These are phyloP conservation scores for Labeo calbasu DNA, from an alignment of 2,797 vertebrate species.

Conservation along the genomic window DNA sequence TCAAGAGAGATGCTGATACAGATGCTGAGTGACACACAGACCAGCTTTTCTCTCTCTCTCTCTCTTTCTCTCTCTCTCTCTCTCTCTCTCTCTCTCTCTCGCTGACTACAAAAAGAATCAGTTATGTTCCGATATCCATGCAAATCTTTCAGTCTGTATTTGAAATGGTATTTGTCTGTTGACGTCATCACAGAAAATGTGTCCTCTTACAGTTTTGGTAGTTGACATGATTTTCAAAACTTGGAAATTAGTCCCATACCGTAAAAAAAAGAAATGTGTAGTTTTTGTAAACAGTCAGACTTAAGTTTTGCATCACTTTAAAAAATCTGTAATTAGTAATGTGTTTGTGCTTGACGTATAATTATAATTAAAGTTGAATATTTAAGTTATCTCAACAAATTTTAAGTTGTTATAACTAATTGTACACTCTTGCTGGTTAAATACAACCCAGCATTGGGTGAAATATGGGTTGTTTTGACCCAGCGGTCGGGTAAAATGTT, in stretches of 20 bases:
- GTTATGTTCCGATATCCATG: background rate
- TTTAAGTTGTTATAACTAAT: background rate
- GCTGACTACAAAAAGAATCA: background rate
- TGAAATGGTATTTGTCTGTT: background rate
- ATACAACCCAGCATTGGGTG: too few relatives aligned
- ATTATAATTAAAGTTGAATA: background rate
- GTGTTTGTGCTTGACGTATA: background rate
- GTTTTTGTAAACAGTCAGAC: background rate
- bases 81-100: background rate
- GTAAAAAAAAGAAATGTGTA: background rate
- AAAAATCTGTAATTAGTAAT: too few relatives aligned
- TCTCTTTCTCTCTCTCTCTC: background rate
- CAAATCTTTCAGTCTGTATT: background rate
- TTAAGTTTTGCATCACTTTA: background rate
- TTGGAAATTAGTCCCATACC: background rate
- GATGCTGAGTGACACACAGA: background rate
- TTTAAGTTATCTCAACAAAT: background rate
- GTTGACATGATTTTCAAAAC: background rate
- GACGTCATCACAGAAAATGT: background rate
- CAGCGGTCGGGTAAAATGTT: too few relatives aligned
- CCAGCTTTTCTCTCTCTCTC: background rate
- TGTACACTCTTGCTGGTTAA: too few relatives aligned
- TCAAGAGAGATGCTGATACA: conserved; percentile 12
- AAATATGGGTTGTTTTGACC: too few relatives aligned
- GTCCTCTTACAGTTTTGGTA: background rate